These are phyloP conservation scores for Rallus limicola DNA, from an alignment of 2,113 vertebrate species.

Conservation along the genomic window DNA sequence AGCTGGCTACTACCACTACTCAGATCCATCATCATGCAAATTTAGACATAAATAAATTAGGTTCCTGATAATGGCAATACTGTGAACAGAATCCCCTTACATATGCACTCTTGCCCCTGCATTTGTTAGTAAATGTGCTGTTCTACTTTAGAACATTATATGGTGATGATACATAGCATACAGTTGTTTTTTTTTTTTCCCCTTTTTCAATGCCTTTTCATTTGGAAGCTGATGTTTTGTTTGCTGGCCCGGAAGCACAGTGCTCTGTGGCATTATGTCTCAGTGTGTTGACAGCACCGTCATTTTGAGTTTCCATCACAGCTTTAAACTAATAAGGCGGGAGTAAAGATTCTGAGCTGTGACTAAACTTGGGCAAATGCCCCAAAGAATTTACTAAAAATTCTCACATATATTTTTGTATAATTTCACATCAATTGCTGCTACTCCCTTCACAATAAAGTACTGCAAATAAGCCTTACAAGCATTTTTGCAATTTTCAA, in stretches of 20 bases:
- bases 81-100: not conserved
- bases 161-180: not conserved
- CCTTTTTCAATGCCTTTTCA: not conserved
- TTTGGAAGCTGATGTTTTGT: constrained; percentile 19
- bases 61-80: not conserved
- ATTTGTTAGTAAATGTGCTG: not conserved
- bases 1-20: not conserved
- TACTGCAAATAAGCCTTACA: not conserved
- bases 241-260: not conserved
- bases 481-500: not conserved
- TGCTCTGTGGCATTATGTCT: not conserved
- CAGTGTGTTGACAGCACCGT: not conserved
- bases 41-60: not conserved
- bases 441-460: not conserved
- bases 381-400: constrained; percentile 9
- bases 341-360: constrained; percentile 14
- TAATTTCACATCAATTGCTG: not conserved
- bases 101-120: not conserved
- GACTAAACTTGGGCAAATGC: constrained; percentile 23
- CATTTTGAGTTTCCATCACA: constrained; percentile 43
- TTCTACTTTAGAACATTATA: not conserved
- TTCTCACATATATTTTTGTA: not conserved
- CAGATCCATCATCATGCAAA: not conserved
- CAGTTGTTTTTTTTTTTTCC: not conserved
- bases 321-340: not conserved